Conservation (phyloP, 2,888 invertebrate species). For the Acanthococcus lagerstroemiae region DNA sequence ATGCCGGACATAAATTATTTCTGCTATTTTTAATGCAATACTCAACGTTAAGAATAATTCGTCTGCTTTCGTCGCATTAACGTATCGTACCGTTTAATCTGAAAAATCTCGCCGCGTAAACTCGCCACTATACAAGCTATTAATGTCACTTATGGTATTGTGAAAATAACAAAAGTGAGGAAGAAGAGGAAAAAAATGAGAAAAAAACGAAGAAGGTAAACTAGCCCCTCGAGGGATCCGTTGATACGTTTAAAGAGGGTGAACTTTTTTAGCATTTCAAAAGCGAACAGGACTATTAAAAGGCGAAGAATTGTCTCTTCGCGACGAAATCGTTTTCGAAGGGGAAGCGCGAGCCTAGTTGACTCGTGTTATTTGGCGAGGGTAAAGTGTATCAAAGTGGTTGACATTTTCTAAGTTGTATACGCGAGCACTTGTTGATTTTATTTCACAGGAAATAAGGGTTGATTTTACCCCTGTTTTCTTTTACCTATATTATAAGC, state of each 20-base stretch:
- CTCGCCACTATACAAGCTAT: slow-evolving; percentile 16
- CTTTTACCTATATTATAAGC: too few species aligned
- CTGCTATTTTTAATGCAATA: too few species aligned
- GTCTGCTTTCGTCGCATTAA: too few species aligned
- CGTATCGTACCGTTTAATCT: too few species aligned
- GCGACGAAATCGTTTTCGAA: background rate
- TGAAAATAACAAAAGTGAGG: slow-evolving; percentile 1
- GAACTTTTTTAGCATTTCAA: background rate
- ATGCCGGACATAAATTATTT: too few species aligned
- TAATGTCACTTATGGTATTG: slow-evolving; percentile 16
- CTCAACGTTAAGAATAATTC: too few species aligned
- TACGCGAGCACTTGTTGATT: background rate
- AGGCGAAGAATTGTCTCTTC: slow-evolving; percentile 5
- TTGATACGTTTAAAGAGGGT: slow-evolving; percentile 7
- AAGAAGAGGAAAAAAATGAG: background rate
- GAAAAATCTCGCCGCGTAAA: too few species aligned
- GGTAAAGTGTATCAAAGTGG: slow-evolving; percentile 20
- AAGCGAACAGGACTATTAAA: background rate
- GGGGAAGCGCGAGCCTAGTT: background rate
- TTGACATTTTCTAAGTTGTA: slow-evolving; percentile 12
- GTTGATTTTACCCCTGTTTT: background rate
- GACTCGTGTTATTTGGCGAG: slow-evolving; percentile 6
- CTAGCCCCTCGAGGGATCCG: slow-evolving; percentile 12
- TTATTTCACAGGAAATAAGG: background rate
- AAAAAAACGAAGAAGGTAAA: slow-evolving; percentile 11